Conservation (phyloP, 2,113 vertebrate genomes). For the Picathartes gymnocephalus region DNA sequence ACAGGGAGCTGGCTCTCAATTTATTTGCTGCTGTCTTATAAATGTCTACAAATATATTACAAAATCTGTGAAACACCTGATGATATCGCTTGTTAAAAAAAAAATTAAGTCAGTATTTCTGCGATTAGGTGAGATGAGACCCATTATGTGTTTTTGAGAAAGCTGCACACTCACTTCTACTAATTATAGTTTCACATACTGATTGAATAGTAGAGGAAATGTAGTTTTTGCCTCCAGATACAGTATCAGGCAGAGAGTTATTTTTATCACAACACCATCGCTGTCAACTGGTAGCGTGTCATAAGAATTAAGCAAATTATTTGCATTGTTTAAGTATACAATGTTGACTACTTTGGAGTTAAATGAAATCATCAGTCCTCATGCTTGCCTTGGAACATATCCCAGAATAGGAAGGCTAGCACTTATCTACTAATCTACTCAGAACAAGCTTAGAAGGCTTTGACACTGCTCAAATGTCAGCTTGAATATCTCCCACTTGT, state of each 20-base stretch:
- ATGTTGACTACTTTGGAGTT: neutral
- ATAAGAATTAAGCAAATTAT: neutral
- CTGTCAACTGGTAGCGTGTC: neutral
- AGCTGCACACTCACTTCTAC: neutral
- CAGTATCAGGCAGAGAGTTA: neutral
- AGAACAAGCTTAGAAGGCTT: constrained; percentile 58
- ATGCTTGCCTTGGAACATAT: constrained; percentile 45
- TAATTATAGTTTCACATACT: neutral
- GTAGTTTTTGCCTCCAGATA: neutral
- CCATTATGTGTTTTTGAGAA: neutral
- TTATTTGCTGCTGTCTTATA: neutral
- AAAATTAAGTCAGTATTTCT: neutral
- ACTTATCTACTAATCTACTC: constrained; percentile 59
- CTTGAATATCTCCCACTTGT: constrained; percentile 56
- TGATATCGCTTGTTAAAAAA: neutral
- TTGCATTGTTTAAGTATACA: neutral
- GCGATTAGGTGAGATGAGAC: neutral
- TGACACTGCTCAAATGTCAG: constrained; percentile 58
- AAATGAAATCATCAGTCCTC: constrained; percentile 15
- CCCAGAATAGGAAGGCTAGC: constrained; percentile 60
- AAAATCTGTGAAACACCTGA: neutral
- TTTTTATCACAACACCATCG: neutral
- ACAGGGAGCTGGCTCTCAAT: neutral
- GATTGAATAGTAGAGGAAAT: neutral
- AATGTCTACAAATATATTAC: neutral